Evolutionary conservation across 2,797 vertebrate species (phyloP), one percentile per base, ranked within the genome.

Genomic region (Enteromius mattozi): DNA sequence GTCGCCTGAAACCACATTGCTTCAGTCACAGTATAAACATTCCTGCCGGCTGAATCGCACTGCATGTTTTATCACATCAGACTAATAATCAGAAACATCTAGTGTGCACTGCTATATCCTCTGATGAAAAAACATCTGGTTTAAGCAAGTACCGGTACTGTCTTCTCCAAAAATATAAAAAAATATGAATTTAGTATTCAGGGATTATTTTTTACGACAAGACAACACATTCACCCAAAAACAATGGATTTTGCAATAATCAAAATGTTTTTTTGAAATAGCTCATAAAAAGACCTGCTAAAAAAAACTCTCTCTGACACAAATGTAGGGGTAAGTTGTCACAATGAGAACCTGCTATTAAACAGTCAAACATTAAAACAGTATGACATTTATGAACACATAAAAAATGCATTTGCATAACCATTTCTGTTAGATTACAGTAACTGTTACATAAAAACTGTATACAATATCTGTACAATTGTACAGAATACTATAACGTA

Each of bases 61-160:
- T 40, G 49, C 49, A 56, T 59, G n/a, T 69, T 71, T 81, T 24
- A 54, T 80, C 47, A 69, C 78, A 54, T 56, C n/a, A 40, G 14
- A 2, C 40, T 82, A 37, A 49, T 21, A 56, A 81, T 24, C 27
- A 17, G n/a, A n/a, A 72, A 72, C 47, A 69, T 70, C 65, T 80
- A 40, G 47, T 69, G 1, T 47, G 47, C 47, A 33, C 47, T 24
- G 17, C 54, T 35, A 37, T 21, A 66, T n/a, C 12, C 19, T 65
- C 27, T 33, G 42, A 49, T 66, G 61, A 33, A 65, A 3, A 79
- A 79, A 49, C 21, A 68, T 80, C 30, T 35, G 30, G 13, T 68
- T n/a, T 51, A 68, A 66, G 27, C 59, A 33, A 68, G 12, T n/a
- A 47, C 71, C 21, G 14, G 61, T 21, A 72, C 21, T 27, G 4